A percentile compares a stretch with the other conserved stretches of the same genome.
Conservation (phyloP, 2,113 vertebrate genomes). For the human region DNA sequence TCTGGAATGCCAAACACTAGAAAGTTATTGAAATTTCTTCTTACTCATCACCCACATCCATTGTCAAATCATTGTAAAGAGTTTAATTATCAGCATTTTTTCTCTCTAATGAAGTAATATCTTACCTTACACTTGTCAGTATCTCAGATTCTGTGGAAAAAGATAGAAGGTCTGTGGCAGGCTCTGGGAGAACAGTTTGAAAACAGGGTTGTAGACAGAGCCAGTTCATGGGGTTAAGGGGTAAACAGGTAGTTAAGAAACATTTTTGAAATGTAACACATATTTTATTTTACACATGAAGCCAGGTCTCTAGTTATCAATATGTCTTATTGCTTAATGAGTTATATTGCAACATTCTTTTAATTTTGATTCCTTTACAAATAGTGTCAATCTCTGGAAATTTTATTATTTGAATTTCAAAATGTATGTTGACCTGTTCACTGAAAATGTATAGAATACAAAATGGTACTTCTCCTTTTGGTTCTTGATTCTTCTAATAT, state of each 20-base stretch:
- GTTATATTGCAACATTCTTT: not conserved
- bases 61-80: not conserved
- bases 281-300: constrained; percentile 4
- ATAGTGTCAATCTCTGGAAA: not conserved
- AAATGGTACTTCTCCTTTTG: constrained; percentile 23
- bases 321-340: not conserved
- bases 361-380: constrained; percentile 8
- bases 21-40: constrained; percentile 7
- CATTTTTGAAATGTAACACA: not conserved
- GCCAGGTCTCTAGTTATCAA: not conserved
- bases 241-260: not conserved
- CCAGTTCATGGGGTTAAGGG: not conserved
- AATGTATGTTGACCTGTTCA: not conserved
- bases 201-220: not conserved
- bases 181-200: not conserved
- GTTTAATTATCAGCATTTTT: not conserved
- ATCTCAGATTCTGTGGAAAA: not conserved
- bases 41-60: not conserved
- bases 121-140: not conserved
- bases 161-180: not conserved
- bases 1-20: not conserved
- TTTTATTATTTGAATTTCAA: constrained; percentile 33
- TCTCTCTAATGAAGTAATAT: constrained; percentile 7
- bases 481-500: constrained; percentile 19
- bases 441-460: not conserved